Base-by-base conservation (phyloP, 2,113 vertebrate species). In the Gnathonemus longibarbis region DNA sequence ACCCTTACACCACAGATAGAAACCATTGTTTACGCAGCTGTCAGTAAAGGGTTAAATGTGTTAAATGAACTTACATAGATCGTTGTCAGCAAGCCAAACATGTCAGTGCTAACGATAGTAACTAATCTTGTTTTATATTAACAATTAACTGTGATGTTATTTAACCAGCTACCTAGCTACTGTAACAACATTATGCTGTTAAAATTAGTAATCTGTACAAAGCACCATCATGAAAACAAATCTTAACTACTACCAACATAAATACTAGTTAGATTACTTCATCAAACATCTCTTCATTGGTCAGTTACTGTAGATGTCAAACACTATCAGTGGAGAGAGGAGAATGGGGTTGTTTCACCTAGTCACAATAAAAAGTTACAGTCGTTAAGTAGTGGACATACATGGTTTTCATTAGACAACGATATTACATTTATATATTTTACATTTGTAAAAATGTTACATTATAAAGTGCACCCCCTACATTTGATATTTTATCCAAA, bases 211-310 rank as follows among this genome's bases (percentile, higher is more conserved):
- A 62, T 62, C 7, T n/a, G 56, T 9, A n/a, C 24, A n/a, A n/a
- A n/a, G 56, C 3, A n/a, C 19, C 83, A 46, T 45, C 39, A 46
- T 21, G 45, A 11, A 84, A 89, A 77, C 90, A 90, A 89, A 92
- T 92, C 90, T 91, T 49, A 62, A n/a, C n/a, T 66, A 66, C n/a
- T 66, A 66, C 62, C 9, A 66, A 11, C 62, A 66, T 66, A 66
- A 66, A 27, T 66, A 66, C 58, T 27, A 62, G 24, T 66, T 66
- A 66, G 24, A 66, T 27, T 66, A 27, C 9, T 66, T 66, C 2
- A 66, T 66, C 27, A 27, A 66, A 66, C n/a, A 66, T 66, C n/a
- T 27, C 9, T 66, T 66, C 24, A 66, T 27, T 27, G 9, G 58
- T 66, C 8, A 66, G 24, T 27, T 66, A 66, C 58, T 66, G 24